phyloP scores from a whole-genome alignment of 2,888 invertebrate species.

The Dastarcus helophoroides region DNA sequence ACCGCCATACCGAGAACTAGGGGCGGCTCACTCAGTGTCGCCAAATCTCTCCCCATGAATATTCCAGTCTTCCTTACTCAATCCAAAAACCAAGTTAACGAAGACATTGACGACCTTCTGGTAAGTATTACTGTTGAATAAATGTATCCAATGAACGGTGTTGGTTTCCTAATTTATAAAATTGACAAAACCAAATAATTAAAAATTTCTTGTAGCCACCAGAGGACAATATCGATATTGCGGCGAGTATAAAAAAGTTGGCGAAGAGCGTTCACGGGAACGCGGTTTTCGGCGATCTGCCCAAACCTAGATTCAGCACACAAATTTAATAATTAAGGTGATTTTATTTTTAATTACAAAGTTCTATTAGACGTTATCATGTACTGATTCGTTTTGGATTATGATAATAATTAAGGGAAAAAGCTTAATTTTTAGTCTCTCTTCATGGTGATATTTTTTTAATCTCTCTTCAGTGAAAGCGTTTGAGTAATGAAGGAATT shows the following conservation, averaged over 20 bases:
- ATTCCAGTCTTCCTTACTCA: constrained; percentile 49
- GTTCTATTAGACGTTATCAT: too few relatives aligned
- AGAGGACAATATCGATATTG: constrained; percentile 68
- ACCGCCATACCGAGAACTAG: constrained; percentile 32
- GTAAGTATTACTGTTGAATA: constrained; percentile 17
- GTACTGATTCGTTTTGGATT: too few relatives aligned
- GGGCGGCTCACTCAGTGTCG: constrained; percentile 42
- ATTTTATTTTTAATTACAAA: too few relatives aligned
- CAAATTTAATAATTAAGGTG: too few relatives aligned
- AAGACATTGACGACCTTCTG: constrained; percentile 38
- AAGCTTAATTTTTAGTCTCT: too few relatives aligned
- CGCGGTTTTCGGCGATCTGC: constrained; percentile 76
- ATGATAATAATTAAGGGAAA: too few relatives aligned
- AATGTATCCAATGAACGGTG: too few relatives aligned
- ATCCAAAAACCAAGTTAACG: constrained; percentile 27
- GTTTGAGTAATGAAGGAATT: too few relatives aligned
- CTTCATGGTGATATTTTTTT: too few relatives aligned
- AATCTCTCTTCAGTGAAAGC: too few relatives aligned
- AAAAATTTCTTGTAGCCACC: constrained; percentile 16
- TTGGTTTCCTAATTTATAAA: too few relatives aligned
- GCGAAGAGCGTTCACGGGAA: constrained; percentile 85
- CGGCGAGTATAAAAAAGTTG: constrained; percentile 84
- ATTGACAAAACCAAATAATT: too few relatives aligned
- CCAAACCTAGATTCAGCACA: constrained; percentile 73
- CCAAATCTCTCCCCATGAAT: constrained; percentile 68